phyloP scores from a whole-genome alignment of 2,888 invertebrate genomes.

The Bembecia ichneumoniformis region DNA sequence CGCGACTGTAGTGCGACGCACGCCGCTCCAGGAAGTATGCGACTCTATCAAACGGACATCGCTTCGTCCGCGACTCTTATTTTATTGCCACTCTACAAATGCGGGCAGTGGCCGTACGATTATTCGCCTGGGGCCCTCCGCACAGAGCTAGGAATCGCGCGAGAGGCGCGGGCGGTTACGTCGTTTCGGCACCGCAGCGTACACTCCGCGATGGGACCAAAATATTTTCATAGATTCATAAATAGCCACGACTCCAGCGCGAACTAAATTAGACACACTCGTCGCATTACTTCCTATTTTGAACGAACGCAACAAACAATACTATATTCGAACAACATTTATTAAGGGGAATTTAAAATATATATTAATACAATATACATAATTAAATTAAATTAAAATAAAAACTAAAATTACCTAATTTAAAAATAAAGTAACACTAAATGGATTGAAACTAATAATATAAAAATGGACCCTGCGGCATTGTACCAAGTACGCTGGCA shows the following conservation, averaged over 20 bases:
- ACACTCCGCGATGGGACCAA: conserved; percentile 39
- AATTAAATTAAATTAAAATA: too few species aligned
- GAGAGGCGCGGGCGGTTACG: conserved; percentile 7
- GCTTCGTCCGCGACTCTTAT: conserved; percentile 12
- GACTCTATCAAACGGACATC: not conserved
- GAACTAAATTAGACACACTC: too few species aligned
- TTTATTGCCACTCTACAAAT: conserved; percentile 12
- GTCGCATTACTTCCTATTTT: not conserved
- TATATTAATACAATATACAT: too few species aligned
- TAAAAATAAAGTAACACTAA: too few species aligned
- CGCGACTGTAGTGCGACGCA: not conserved
- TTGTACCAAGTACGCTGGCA: too few species aligned
- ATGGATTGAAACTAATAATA: too few species aligned
- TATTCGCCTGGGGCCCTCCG: too few species aligned
- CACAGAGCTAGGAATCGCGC: not conserved
- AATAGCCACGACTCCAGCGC: conserved; percentile 27
- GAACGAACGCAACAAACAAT: not conserved
- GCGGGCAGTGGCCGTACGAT: not conserved
- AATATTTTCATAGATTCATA: conserved; percentile 50
- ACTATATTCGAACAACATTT: too few species aligned
- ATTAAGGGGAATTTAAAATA: too few species aligned
- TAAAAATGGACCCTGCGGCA: too few species aligned
- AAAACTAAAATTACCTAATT: too few species aligned
- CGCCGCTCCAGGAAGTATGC: not conserved
- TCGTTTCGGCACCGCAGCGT: conserved; percentile 17